Evolutionary conservation across 1,140 invertebrate genomes (phyloP).

Genomic region (Lamellibrachia luymesi): DNA sequence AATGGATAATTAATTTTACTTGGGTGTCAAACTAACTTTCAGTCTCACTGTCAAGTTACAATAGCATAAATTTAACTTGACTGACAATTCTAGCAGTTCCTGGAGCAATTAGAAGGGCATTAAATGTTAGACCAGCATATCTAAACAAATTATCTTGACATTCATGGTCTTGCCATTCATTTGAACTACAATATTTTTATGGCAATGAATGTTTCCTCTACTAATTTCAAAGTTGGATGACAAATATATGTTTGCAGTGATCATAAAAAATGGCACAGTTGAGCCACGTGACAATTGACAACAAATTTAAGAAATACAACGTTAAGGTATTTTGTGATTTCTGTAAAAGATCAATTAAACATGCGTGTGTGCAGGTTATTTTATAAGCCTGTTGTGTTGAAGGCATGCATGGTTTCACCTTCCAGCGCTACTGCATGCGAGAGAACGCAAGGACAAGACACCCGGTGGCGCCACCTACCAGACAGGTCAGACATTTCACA

Average conservation of each 20-base stretch:
- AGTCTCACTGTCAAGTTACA: neutral
- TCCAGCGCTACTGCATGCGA: neutral
- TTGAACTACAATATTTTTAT: neutral
- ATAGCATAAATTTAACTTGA: neutral
- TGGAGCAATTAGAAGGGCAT: no score
- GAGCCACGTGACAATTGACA: neutral
- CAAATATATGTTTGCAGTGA: neutral
- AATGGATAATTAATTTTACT: neutral
- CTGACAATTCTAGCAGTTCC: neutral
- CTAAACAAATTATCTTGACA: neutral
- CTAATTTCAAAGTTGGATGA: neutral
- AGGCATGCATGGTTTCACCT: neutral
- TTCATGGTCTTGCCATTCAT: neutral
- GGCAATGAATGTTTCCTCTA: neutral
- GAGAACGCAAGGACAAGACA: neutral
- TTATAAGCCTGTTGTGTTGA: no score
- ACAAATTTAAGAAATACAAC: neutral
- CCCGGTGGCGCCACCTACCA: neutral
- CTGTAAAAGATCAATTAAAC: neutral
- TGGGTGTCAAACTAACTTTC: neutral
- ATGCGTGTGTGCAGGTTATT: neutral
- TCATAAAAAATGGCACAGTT: neutral
- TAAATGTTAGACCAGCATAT: neutral
- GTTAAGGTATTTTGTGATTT: neutral
- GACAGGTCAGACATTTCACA: neutral